Base-by-base conservation (phyloP, 2,888 invertebrate species). In the Clepsis dumicolana region DNA sequence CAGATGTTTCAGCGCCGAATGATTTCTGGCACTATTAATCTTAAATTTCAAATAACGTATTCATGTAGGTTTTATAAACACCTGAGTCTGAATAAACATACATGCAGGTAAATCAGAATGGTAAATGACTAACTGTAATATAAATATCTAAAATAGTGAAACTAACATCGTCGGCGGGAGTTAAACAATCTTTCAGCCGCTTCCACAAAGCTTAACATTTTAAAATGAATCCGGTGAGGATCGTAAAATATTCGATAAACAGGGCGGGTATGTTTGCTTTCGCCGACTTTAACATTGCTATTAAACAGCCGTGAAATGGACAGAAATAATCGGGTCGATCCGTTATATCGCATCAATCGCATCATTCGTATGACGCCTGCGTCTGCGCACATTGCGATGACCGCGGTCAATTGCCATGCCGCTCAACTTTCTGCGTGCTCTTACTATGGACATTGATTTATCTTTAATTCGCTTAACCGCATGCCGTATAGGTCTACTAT, bases 181-280 rank as follows among this genome's bases (percentile, higher is more conserved):
- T 89, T 88, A 87, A 89, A 91, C 89, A 87, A 91, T 90, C 91
- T 90, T 87, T 90, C 90, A 90, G 82, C 81, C 80, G 89, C 83
- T 87, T 87, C 87, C 81, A 90, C 89, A 88, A 89, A 88, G 86
- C 88, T 89, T 82, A 86, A 86, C 83, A 88, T 92, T 93, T 93
- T 90, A 89, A 91, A 93, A 93, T 92, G 87, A 90, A 90, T 90
- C 86, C 85, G 82, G 82, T 85, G 80, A 85, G 89, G 83, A 89
- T 92, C 91, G 93, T 93, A 92, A 93, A 93, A 93, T 93, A 93
- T 92, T 92, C 87, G 87, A 91, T 93, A 92, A 93, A 93, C 93
- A 93, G 88, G 89, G 90, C 90, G 83, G 85, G 85, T 90, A 80
- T 93, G 91, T 93, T 92, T 93, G 92, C 91, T 91, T 92, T 92